These are phyloP conservation scores for Stigmatopora argus DNA, from an alignment of 2,113 vertebrate species.

Conservation along the genomic window DNA sequence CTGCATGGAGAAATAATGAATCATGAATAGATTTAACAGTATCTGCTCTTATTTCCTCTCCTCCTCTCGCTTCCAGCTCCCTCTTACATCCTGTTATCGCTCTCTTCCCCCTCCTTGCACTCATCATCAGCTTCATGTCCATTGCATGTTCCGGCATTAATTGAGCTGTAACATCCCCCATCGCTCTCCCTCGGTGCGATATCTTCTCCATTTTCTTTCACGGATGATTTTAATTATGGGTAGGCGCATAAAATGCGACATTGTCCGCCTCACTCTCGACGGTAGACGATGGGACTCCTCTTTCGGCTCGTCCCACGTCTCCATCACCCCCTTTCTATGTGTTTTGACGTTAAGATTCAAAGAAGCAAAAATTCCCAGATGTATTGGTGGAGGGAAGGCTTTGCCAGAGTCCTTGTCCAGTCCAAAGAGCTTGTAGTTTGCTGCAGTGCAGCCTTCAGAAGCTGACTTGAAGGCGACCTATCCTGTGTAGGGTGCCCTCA, in stretches of 20 bases:
- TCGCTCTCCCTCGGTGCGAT: not conserved
- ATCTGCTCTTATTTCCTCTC: slow-evolving; percentile 63
- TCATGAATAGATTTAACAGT: slow-evolving; percentile 71
- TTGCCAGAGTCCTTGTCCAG: slow-evolving; percentile 17
- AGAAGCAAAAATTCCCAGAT: slow-evolving; percentile 5
- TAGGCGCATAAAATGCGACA: slow-evolving; percentile 7
- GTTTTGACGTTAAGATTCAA: slow-evolving; percentile 29
- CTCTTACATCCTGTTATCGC: slow-evolving; percentile 58
- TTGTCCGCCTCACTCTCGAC: not conserved
- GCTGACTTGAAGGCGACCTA: slow-evolving; percentile 13
- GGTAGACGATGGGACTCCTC: not conserved
- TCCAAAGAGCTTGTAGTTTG: slow-evolving; percentile 8
- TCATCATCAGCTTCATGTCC: slow-evolving; percentile 20
- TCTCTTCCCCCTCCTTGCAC: slow-evolving; percentile 14
- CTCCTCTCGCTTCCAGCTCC: slow-evolving; percentile 33
- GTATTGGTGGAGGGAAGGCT: slow-evolving; percentile 18
- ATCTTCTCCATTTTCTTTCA: slow-evolving; percentile 8
- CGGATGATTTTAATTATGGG: slow-evolving; percentile 29
- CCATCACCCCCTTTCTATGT: not conserved
- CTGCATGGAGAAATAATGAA: slow-evolving; percentile 63
- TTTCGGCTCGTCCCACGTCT: not conserved
- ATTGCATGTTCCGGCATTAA: slow-evolving; percentile 59
- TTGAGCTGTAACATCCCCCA: slow-evolving; percentile 55
- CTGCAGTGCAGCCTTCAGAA: slow-evolving; percentile 11
- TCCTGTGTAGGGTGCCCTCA: slow-evolving; percentile 8